These are phyloP conservation scores for Scrobipalpa atriplicella DNA, from an alignment of 2,888 invertebrate genomes.

Conservation along the genomic window DNA sequence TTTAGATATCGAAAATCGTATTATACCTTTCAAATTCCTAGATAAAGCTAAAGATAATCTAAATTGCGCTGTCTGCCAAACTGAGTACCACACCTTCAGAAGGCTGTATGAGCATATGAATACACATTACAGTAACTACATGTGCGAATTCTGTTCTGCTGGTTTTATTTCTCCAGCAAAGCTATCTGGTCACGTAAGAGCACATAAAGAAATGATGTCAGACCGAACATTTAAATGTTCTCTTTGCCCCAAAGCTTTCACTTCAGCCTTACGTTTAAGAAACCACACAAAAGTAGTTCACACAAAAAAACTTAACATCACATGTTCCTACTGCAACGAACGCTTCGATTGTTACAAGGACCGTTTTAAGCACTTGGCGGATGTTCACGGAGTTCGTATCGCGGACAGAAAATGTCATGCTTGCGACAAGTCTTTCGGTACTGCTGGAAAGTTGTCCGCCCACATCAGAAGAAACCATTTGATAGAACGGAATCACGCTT, in stretches of 20 bases:
- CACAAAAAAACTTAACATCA: slow-evolving; percentile 35
- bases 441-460: slow-evolving; percentile 38
- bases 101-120: slow-evolving; percentile 52
- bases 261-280: slow-evolving; percentile 47
- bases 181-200: slow-evolving; percentile 36
- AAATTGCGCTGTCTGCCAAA: slow-evolving; percentile 41
- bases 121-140: slow-evolving; percentile 50
- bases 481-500: slow-evolving; percentile 48
- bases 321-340: slow-evolving; percentile 51
- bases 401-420: slow-evolving; percentile 43
- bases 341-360: slow-evolving; percentile 46
- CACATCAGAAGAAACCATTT: slow-evolving; percentile 56
- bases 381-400: slow-evolving; percentile 26
- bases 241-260: slow-evolving; percentile 62
- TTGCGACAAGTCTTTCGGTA: slow-evolving; percentile 47
- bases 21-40: slow-evolving; percentile 55
- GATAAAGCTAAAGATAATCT: slow-evolving; percentile 39
- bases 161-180: slow-evolving; percentile 50
- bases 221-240: slow-evolving; percentile 51
- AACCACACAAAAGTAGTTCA: neutral
- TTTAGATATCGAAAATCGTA: slow-evolving; percentile 49
- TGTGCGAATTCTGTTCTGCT: slow-evolving; percentile 47
- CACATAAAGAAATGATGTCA: slow-evolving; percentile 41
- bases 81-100: slow-evolving; percentile 38
- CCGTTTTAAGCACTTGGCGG: slow-evolving; percentile 40